These are phyloP conservation scores for Balaeniceps rex DNA, from an alignment of 2,113 vertebrate genomes.

Conservation along the genomic window DNA sequence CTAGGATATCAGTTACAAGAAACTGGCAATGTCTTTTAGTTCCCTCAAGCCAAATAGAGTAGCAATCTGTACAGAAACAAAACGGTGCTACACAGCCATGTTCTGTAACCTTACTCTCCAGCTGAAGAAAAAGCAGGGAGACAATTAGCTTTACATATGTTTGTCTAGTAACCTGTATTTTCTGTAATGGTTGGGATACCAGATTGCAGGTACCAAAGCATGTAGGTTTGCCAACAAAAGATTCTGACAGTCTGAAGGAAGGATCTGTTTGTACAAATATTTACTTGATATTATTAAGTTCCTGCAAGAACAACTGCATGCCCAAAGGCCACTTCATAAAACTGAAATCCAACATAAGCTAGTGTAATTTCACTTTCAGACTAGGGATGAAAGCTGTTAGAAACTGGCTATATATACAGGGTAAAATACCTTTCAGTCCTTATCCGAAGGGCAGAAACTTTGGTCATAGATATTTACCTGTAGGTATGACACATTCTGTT, in stretches of 20 bases:
- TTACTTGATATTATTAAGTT: not conserved
- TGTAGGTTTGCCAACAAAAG: not conserved
- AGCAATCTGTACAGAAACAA: not conserved
- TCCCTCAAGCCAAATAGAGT: not conserved
- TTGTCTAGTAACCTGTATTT: not conserved
- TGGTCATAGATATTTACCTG: not conserved
- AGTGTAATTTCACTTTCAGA: not conserved
- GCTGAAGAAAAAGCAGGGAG: not conserved
- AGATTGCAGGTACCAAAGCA: not conserved
- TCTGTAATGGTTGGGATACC: not conserved
- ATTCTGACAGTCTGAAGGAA: not conserved
- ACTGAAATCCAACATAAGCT: not conserved
- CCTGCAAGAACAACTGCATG: not conserved
- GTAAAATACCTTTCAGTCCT: not conserved
- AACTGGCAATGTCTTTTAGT: not conserved
- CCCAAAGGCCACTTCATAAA: not conserved
- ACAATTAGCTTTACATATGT: not conserved
- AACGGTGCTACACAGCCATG: not conserved
- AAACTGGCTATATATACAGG: not conserved
- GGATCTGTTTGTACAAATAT: not conserved
- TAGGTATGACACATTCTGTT: not conserved
- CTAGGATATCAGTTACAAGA: not conserved
- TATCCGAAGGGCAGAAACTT: not conserved
- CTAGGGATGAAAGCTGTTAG: not conserved
- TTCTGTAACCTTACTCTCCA: not conserved